Evolutionary conservation across 1,140 invertebrate genomes (phyloP).

Genomic region (Drosophila biarmipes): DNA sequence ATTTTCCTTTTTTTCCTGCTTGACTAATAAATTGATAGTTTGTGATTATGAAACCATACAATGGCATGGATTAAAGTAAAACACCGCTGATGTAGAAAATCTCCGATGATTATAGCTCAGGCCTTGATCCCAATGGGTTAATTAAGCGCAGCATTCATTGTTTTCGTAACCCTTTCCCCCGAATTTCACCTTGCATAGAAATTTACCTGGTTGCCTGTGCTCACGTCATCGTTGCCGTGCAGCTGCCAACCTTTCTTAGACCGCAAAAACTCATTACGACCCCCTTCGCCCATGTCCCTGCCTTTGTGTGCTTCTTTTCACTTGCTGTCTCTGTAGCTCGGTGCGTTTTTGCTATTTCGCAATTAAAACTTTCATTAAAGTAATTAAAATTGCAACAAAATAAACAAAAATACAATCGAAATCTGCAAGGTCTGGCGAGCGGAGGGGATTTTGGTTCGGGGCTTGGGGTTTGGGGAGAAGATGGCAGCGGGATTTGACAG

Average conservation of each 20-base stretch:
- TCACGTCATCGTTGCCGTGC: constrained; percentile 61
- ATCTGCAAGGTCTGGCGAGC: constrained; percentile 51
- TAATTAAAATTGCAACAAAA: constrained; percentile 84
- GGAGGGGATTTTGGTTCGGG: neutral
- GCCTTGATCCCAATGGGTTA: constrained; percentile 8
- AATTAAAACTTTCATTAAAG: constrained; percentile 84
- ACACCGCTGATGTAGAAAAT: neutral
- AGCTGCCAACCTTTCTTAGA: constrained; percentile 79
- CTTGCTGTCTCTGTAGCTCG: constrained; percentile 41
- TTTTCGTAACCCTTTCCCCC: neutral
- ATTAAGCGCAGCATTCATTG: constrained; percentile 8
- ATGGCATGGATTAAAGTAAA: too few relatives aligned
- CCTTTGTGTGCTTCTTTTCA: constrained; percentile 19
- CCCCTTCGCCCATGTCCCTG: constrained; percentile 5
- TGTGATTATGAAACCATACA: neutral
- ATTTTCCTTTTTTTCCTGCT: too few relatives aligned
- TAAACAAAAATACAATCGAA: constrained; percentile 83
- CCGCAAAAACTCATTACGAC: constrained; percentile 77
- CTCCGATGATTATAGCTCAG: neutral
- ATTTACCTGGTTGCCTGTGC: constrained; percentile 31
- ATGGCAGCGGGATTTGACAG: constrained; percentile 59
- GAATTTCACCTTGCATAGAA: constrained; percentile 1
- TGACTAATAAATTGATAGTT: neutral
- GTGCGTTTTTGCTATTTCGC: constrained; percentile 77
- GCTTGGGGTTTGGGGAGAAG: too few relatives aligned